Conservation (phyloP, 2,888 invertebrate species). For the Torymus texanus region DNA sequence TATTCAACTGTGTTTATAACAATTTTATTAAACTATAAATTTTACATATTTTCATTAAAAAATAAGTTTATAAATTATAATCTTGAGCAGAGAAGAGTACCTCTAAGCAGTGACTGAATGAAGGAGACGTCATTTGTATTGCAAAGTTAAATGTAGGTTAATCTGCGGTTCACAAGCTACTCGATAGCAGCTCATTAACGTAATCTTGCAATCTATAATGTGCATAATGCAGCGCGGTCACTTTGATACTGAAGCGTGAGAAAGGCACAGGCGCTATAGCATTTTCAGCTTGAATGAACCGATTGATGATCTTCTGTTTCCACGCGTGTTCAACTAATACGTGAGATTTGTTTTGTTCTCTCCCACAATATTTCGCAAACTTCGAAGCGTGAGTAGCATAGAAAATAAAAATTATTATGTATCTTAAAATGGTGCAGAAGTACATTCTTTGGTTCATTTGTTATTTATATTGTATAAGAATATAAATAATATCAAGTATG, state of each 20-base stretch:
- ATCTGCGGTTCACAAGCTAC: constrained; percentile 55
- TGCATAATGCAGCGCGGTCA: constrained; percentile 1
- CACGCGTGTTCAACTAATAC: background rate
- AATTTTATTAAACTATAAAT: too few species aligned
- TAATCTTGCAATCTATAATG: constrained; percentile 9
- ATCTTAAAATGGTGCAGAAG: too few species aligned
- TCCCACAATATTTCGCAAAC: too few species aligned
- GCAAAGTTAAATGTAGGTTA: constrained; percentile 61
- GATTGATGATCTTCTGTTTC: background rate
- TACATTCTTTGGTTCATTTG: too few species aligned
- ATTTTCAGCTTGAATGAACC: background rate
- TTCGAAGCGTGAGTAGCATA: too few species aligned
- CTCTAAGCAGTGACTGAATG: background rate
- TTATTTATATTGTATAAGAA: too few species aligned
- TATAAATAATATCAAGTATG: too few species aligned
- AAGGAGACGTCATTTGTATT: background rate
- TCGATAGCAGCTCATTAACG: constrained; percentile 31
- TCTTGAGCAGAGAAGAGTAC: background rate
- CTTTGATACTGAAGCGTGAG: constrained; percentile 29
- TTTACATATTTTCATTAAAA: too few species aligned
- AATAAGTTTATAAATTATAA: background rate
- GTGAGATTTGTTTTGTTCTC: background rate
- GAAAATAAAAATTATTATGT: too few species aligned
- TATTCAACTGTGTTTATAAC: too few species aligned
- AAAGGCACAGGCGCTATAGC: constrained; percentile 4